phyloP scores from a whole-genome alignment of 2,113 vertebrate species.

The Nothobranchius furzeri region DNA sequence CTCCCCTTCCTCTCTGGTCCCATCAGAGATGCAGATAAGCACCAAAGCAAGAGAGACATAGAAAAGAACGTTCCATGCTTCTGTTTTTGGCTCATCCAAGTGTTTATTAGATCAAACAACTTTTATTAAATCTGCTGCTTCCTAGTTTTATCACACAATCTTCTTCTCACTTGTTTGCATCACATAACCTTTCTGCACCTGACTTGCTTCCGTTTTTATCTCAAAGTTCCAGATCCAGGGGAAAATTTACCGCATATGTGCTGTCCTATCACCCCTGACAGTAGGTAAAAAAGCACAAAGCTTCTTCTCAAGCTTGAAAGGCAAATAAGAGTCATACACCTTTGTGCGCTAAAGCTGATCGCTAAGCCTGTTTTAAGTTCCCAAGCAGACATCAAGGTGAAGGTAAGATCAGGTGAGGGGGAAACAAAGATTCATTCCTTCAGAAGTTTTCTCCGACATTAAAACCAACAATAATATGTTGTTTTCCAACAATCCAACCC shows the following conservation, averaged over 20 bases:
- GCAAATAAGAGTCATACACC: slow-evolving; percentile 5
- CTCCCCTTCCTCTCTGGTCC: slow-evolving; percentile 58
- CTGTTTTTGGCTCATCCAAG: not conserved
- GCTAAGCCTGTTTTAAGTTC: slow-evolving; percentile 43
- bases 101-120: slow-evolving; percentile 5
- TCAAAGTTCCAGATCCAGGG: slow-evolving; percentile 50
- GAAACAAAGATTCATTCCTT: slow-evolving; percentile 21
- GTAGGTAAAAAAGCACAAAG: slow-evolving; percentile 9
- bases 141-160: slow-evolving; percentile 32
- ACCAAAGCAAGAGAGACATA: not conserved
- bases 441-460: slow-evolving; percentile 30
- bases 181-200: slow-evolving; percentile 48
- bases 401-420: slow-evolving; percentile 34
- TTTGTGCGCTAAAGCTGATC: not conserved
- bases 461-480: slow-evolving; percentile 22
- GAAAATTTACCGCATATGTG: slow-evolving; percentile 49
- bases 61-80: not conserved
- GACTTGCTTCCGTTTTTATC: slow-evolving; percentile 48
- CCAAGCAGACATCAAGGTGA: slow-evolving; percentile 41
- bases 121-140: slow-evolving; percentile 40
- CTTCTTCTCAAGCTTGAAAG: not conserved
- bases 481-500: slow-evolving; percentile 22
- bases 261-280: slow-evolving; percentile 20
- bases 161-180: slow-evolving; percentile 37
- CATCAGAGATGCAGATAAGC: slow-evolving; percentile 58